Conservation (phyloP, 1,140 invertebrate genomes). For the Pissodes strobi region DNA sequence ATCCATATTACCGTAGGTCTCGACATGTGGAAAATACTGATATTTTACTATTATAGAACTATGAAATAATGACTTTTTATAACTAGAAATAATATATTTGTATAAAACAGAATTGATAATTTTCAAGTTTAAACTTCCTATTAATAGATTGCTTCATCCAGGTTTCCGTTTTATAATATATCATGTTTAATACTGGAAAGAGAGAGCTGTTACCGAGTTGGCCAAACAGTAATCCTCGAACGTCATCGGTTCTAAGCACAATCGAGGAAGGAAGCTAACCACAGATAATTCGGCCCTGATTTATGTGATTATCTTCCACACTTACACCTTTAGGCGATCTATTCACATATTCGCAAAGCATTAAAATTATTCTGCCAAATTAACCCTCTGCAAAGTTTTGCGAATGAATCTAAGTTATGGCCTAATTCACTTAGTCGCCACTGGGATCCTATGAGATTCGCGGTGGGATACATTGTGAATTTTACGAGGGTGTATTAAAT, state of each 20-base stretch:
- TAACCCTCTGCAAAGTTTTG: slow-evolving; percentile 28
- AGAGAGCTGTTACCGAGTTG: background rate
- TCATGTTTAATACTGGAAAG: background rate
- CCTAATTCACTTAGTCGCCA: slow-evolving; percentile 32
- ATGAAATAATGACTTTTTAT: too few relatives aligned
- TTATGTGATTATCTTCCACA: slow-evolving; percentile 31
- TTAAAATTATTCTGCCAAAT: slow-evolving; percentile 36
- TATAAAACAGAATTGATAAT: too few relatives aligned
- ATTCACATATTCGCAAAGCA: slow-evolving; percentile 33
- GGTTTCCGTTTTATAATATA: too few relatives aligned
- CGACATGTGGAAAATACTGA: too few relatives aligned
- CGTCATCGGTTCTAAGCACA: slow-evolving; percentile 1
- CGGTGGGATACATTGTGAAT: background rate
- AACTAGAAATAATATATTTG: too few relatives aligned
- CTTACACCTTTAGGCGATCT: slow-evolving; percentile 28
- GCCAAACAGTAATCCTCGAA: slow-evolving; percentile 1
- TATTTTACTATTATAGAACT: too few relatives aligned
- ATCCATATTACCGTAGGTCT: too few relatives aligned
- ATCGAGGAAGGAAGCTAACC: slow-evolving; percentile 11
- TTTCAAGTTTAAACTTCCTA: too few relatives aligned
- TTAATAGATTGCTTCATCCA: too few relatives aligned
- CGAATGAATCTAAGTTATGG: slow-evolving; percentile 21
- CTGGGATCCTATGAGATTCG: slow-evolving; percentile 7
- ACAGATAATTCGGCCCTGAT: slow-evolving; percentile 17
- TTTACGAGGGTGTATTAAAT: slow-evolving; percentile 10